Evolutionary conservation across 2,113 vertebrate species (phyloP).

Genomic region (Athene cunicularia): DNA sequence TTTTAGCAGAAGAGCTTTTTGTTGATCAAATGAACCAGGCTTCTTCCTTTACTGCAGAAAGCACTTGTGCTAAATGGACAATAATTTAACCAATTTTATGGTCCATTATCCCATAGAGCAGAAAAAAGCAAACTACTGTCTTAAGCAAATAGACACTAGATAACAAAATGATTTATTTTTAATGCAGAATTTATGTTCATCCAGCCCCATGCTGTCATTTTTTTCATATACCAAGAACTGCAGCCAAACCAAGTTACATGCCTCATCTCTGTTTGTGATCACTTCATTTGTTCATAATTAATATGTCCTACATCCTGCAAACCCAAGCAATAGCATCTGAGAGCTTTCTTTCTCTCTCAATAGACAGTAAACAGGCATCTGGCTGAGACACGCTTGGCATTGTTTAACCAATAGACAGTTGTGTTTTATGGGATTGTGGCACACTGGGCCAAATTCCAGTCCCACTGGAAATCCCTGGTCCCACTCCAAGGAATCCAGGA

Average conservation of each 20-base stretch:
- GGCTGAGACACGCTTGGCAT: constrained; percentile 23
- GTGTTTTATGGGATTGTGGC: constrained; percentile 34
- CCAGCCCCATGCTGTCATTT: background rate
- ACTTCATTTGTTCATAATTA: constrained; percentile 36
- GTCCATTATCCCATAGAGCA: background rate
- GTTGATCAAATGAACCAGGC: background rate
- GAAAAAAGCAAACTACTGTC: background rate
- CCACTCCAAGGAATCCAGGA: constrained; percentile 5
- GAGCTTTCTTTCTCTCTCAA: background rate
- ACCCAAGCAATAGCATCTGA: constrained; percentile 35
- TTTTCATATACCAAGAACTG: background rate
- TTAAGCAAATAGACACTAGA: background rate
- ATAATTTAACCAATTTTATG: background rate
- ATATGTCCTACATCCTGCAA: constrained; percentile 20
- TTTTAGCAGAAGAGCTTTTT: background rate
- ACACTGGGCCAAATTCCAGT: constrained; percentile 53
- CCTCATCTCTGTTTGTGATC: constrained; percentile 27
- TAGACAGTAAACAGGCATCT: constrained; percentile 43
- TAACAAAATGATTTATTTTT: background rate
- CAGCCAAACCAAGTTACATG: constrained; percentile 24
- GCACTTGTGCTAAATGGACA: background rate
- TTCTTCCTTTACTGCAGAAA: background rate
- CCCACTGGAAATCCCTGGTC: constrained; percentile 38
- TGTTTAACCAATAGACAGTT: constrained; percentile 56
- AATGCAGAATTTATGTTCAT: background rate